Evolutionary conservation across 2,888 invertebrate species (phyloP), one percentile per base, ranked within the genome.

Genomic region (Eumacrocentrus americanus): DNA sequence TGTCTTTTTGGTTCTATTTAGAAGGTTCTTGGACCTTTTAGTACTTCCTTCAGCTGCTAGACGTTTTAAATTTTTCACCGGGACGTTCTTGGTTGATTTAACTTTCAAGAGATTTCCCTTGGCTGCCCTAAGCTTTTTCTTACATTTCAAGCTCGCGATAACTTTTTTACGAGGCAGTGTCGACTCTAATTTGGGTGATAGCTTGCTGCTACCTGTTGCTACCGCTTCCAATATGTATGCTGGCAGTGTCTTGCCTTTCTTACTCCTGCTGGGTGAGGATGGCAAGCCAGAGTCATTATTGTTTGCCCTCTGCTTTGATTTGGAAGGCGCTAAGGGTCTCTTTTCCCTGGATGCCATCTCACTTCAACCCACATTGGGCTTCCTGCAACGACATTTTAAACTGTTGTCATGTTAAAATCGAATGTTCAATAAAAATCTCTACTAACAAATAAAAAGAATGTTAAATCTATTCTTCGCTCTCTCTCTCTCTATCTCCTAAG

Each of bases 271-370:
- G 54, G 76, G 60, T 55, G 60, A 55, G 46, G 75, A 63, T 60
- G 72, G 71, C 65, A 71, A 72, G 60, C 74, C 71, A 66, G 73
- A 72, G 64, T 78, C 77, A 73, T 79, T 78, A 75, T 75, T 78
- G 74, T 75, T 80, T 63, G 74, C 75, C 76, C 75, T 80, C 74
- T 79, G 79, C 67, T 80, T 81, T 61, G 77, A 69, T 74, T 80
- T 81, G 60, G 79, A 80, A 76, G 80, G 75, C 74, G 76, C 79
- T 81, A 80, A 74, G 79, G 79, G 74, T 80, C 76, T 79, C 70
- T 81, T 81, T 77, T 81, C 81, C 78, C 80, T 81, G 79, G 81
- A 81, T 81, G 81, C 81, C 81, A 81, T 81, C 77, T 81, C 81
- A 81, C 80, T 79, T 81, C 76, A 76, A 80, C 80, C 81, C 67